A percentile compares a stretch with the other conserved stretches of the same genome.
These are phyloP conservation scores for Heterochromis multidens DNA, from an alignment of 2,113 vertebrate species.

Conservation along the genomic window DNA sequence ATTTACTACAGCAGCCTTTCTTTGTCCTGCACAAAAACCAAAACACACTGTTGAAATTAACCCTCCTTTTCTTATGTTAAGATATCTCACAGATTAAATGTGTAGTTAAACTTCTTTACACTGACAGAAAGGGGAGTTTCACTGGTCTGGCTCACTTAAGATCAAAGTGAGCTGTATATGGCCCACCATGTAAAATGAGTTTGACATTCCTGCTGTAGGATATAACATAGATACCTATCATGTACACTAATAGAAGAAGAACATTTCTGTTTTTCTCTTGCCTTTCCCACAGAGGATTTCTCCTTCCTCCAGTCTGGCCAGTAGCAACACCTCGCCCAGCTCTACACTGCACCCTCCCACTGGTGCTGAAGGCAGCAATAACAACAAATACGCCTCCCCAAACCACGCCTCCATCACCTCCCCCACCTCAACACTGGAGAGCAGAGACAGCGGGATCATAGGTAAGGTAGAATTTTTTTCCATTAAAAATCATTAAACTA, in stretches of 20 bases:
- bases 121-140: no score
- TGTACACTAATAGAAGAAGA: neutral
- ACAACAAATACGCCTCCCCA: constrained; percentile 67
- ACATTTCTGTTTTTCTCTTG: neutral
- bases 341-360: constrained; percentile 83
- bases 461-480: constrained; percentile 64
- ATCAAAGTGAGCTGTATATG: no score
- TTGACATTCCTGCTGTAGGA: no score
- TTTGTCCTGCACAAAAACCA: no score
- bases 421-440: constrained; percentile 93
- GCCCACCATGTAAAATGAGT: no score
- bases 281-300: constrained; percentile 86
- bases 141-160: no score
- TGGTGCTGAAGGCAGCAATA: constrained; percentile 73
- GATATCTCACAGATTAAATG: no score
- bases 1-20: no score
- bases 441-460: constrained; percentile 95
- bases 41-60: no score
- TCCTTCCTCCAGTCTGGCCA: constrained; percentile 92
- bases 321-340: constrained; percentile 89
- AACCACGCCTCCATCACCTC: constrained; percentile 85
- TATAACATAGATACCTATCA: neutral
- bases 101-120: no score
- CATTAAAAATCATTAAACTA: neutral
- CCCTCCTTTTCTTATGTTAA: no score